Percentiles rank a stretch among this genome's conserved stretches.
Evolutionary conservation across 2,888 invertebrate species (phyloP).

Genomic region (Eledona agricola): DNA sequence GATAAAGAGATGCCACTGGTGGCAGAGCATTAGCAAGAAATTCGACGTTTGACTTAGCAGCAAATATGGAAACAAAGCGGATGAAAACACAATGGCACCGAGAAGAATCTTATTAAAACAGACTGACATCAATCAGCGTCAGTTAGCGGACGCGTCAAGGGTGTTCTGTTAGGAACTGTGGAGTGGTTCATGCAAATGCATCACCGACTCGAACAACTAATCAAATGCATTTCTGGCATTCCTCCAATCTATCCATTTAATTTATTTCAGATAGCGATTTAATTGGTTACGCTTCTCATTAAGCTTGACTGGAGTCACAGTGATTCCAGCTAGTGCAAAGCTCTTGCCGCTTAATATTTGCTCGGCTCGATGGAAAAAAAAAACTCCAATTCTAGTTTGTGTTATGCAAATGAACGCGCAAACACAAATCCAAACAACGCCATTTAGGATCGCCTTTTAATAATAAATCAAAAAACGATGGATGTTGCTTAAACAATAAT

Average conservation of each 20-base stretch:
- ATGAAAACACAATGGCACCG: slow-evolving; percentile 14
- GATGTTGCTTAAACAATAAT: too few species aligned
- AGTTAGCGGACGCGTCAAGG: slow-evolving; percentile 34
- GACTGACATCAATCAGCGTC: slow-evolving; percentile 37
- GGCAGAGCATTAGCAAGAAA: slow-evolving; percentile 7
- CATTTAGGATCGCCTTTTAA: too few species aligned
- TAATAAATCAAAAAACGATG: too few species aligned
- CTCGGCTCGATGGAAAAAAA: too few species aligned
- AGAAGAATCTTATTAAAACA: slow-evolving; percentile 23
- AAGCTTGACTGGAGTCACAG: slow-evolving; percentile 27
- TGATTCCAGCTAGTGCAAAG: slow-evolving; percentile 15
- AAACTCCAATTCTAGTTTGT: too few species aligned
- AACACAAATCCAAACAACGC: too few species aligned
- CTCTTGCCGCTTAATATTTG: slow-evolving; percentile 16
- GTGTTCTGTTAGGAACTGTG: slow-evolving; percentile 36
- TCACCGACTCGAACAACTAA: slow-evolving; percentile 39
- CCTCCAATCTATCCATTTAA: slow-evolving; percentile 42
- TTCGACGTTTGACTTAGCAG: too few species aligned
- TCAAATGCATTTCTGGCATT: slow-evolving; percentile 47
- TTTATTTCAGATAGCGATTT: slow-evolving; percentile 42
- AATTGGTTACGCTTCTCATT: slow-evolving; percentile 40
- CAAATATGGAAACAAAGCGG: background rate
- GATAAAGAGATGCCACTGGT: slow-evolving; percentile 15
- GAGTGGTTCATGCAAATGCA: slow-evolving; percentile 39
- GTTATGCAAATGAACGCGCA: too few species aligned